A percentile compares a stretch with the other conserved stretches of the same genome.
Conservation (phyloP, 2,113 vertebrate genomes). For the Fukomys damarensis region DNA sequence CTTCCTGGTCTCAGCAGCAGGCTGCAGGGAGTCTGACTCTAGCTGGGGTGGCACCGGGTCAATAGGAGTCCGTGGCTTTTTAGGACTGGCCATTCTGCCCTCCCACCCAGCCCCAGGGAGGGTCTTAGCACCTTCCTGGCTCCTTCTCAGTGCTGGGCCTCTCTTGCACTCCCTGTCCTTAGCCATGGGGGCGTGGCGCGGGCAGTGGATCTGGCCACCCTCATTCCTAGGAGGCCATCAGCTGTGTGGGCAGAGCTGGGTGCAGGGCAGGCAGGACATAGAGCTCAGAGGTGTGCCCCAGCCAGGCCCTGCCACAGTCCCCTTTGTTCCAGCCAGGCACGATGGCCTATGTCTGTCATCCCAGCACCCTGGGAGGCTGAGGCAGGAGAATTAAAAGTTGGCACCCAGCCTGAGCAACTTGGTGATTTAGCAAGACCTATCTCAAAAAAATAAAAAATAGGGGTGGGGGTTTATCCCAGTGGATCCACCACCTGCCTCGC, state of each 20-base stretch:
- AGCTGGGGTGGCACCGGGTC: fast-evolving
- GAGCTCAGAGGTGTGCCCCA: background rate
- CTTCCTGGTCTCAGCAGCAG: background rate
- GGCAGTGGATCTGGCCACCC: background rate
- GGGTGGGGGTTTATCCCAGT: no score
- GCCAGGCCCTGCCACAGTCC: background rate
- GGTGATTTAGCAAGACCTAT: background rate
- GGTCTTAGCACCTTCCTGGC: background rate
- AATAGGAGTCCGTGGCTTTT: background rate
- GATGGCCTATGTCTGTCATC: background rate
- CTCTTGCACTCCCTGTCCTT: background rate
- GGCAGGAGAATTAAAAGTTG: background rate
- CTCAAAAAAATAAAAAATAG: no score
- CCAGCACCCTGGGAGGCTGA: background rate
- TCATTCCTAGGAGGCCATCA: background rate
- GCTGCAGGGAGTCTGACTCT: background rate
- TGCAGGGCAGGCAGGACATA: background rate
- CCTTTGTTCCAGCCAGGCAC: background rate
- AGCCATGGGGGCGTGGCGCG: background rate
- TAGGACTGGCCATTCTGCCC: background rate
- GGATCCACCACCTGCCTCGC: no score
- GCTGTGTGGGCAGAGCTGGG: background rate
- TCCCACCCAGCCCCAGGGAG: background rate
- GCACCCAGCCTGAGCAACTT: background rate
- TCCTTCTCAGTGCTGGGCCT: background rate